phyloP scores from a whole-genome alignment of 2,888 invertebrate genomes.

The Coleophora flavipennella region DNA sequence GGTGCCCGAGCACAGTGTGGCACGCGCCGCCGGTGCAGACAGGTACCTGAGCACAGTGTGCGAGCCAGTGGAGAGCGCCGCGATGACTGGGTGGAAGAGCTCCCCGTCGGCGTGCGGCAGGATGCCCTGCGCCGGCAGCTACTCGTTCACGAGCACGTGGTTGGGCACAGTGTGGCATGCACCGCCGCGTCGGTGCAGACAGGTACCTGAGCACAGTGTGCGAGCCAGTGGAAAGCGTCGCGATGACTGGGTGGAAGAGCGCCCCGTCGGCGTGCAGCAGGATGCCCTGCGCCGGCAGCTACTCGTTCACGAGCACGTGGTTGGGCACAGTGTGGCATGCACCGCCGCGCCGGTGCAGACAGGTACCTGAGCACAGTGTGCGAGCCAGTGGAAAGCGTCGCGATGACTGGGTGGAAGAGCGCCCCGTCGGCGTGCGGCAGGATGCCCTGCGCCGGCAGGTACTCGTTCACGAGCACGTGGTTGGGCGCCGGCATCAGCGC shows the following conservation, averaged over 20 bases:
- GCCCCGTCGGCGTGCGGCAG: slow-evolving; percentile 98
- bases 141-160: too few relatives aligned
- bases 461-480: slow-evolving; percentile 96
- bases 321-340: slow-evolving; percentile 3
- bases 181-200: too few relatives aligned
- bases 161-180: too few relatives aligned
- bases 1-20: too few relatives aligned
- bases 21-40: too few relatives aligned
- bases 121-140: slow-evolving; percentile 97
- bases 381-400: slow-evolving; percentile 93
- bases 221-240: slow-evolving; percentile 93
- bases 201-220: slow-evolving; percentile 91
- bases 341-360: too few relatives aligned
- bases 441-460: slow-evolving; percentile 93
- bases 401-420: slow-evolving; percentile 91
- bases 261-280: slow-evolving; percentile 98
- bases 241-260: slow-evolving; percentile 92
- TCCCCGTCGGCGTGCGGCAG: slow-evolving; percentile 98
- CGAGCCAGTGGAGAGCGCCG: slow-evolving; percentile 93
- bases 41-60: slow-evolving; percentile 91
- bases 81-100: slow-evolving; percentile 92
- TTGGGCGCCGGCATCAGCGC: slow-evolving; percentile 1
- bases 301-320: too few relatives aligned
- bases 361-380: slow-evolving; percentile 91
- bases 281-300: slow-evolving; percentile 94